phyloP scores from a whole-genome alignment of 2,797 vertebrate species.

The Pipistrellus kuhlii region DNA sequence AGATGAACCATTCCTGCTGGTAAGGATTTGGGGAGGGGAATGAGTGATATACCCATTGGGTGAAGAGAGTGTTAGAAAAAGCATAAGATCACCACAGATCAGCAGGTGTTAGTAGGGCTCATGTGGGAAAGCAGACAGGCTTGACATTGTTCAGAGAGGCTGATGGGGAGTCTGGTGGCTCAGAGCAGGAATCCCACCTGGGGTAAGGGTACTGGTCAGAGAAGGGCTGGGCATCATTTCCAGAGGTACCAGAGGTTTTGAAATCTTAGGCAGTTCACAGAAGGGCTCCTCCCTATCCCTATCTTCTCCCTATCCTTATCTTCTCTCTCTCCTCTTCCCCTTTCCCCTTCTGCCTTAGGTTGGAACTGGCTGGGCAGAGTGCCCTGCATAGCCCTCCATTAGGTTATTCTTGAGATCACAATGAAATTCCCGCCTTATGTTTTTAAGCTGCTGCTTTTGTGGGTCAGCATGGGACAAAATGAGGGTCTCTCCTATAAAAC shows the following conservation, averaged over 20 bases:
- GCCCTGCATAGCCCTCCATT: not conserved
- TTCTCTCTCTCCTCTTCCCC: fast-evolving
- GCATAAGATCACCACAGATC: not conserved
- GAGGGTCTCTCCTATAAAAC: not conserved
- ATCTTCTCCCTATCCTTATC: not conserved
- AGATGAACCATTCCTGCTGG: not conserved
- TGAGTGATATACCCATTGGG: not conserved
- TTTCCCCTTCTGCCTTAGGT: not conserved
- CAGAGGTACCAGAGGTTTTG: not conserved
- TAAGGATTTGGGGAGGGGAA: not conserved
- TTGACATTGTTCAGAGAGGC: not conserved
- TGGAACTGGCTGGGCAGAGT: not conserved
- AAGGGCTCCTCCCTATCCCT: not conserved
- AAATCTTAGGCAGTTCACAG: not conserved
- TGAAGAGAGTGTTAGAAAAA: not conserved
- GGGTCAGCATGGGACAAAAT: not conserved
- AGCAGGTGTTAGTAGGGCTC: not conserved
- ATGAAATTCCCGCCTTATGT: fast-evolving
- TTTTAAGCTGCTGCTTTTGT: not conserved
- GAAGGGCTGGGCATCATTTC: not conserved
- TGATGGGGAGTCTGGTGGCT: not conserved
- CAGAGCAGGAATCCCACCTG: not conserved
- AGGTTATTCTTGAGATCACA: not conserved
- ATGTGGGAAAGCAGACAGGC: not conserved
- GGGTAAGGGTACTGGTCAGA: not conserved